phyloP scores from a whole-genome alignment of 2,797 vertebrate species.

The Paguma larvata region DNA sequence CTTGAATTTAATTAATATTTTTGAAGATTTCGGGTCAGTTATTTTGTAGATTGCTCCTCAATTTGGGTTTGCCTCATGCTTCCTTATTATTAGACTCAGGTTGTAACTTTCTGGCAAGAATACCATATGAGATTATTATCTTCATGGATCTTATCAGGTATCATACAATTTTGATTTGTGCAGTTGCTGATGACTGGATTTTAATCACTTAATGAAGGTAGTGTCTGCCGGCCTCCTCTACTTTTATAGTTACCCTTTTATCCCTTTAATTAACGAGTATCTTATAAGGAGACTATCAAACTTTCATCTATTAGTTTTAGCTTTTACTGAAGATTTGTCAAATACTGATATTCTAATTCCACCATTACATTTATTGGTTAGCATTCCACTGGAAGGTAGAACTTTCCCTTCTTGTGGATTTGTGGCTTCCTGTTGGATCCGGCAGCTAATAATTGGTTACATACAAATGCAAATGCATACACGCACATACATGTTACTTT shows the following conservation, averaged over 20 bases:
- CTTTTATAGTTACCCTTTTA: not conserved
- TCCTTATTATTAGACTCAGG: not conserved
- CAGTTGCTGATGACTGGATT: not conserved
- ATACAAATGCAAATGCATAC: not conserved
- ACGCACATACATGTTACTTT: not conserved
- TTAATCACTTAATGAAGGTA: not conserved
- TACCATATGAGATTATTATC: not conserved
- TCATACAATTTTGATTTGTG: not conserved
- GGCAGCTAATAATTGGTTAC: not conserved
- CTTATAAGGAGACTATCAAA: not conserved
- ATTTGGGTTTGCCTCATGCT: slow-evolving; percentile 6
- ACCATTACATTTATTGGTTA: not conserved
- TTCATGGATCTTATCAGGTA: not conserved
- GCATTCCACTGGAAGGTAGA: not conserved
- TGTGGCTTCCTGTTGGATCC: not conserved
- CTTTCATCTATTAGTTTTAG: slow-evolving; percentile 36
- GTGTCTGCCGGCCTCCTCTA: not conserved
- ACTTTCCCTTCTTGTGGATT: not conserved
- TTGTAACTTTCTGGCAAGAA: slow-evolving; percentile 11
- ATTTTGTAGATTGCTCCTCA: not conserved
- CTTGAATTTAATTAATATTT: not conserved
- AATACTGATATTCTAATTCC: not conserved
- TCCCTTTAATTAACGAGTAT: not conserved
- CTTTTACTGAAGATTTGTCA: not conserved
- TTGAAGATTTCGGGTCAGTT: slow-evolving; percentile 49